Percentiles rank a stretch among this genome's conserved stretches.
phyloP scores from a whole-genome alignment of 1,140 invertebrate species.

The Trialeurodes vaporariorum region DNA sequence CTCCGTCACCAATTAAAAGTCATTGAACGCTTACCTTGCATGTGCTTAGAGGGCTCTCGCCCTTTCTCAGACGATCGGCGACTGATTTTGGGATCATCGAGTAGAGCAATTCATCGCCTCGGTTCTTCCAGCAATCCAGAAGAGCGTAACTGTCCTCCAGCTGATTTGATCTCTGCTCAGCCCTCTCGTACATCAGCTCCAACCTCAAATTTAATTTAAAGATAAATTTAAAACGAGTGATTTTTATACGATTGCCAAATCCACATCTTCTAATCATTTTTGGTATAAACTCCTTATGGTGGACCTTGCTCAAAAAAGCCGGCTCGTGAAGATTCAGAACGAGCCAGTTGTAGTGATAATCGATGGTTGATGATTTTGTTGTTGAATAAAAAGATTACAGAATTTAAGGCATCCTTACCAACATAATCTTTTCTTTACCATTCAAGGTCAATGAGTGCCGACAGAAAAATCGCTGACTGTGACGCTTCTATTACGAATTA shows the following conservation, averaged over 20 bases:
- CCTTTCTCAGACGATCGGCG: conserved; percentile 52
- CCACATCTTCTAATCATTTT: not conserved
- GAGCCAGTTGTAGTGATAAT: too few relatives aligned
- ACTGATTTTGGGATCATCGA: conserved; percentile 81
- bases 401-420: too few relatives aligned
- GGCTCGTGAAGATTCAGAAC: too few relatives aligned
- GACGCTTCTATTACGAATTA: too few relatives aligned
- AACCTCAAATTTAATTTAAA: conserved; percentile 37
- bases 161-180: conserved; percentile 58
- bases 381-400: too few relatives aligned
- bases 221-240: not conserved
- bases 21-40: conserved; percentile 55
- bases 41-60: conserved; percentile 63
- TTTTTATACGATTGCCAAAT: conserved; percentile 3
- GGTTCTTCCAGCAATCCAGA: conserved; percentile 69
- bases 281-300: too few relatives aligned
- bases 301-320: too few relatives aligned
- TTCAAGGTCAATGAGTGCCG: too few relatives aligned
- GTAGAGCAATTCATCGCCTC: conserved; percentile 77
- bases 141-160: conserved; percentile 56
- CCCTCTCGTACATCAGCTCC: conserved; percentile 68
- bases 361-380: too few relatives aligned
- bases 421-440: too few relatives aligned
- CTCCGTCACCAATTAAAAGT: too few relatives aligned
- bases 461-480: too few relatives aligned